Evolutionary conservation across 2,113 vertebrate species (phyloP), one percentile per base, ranked within the genome.

Genomic region (Muscicapa adusta): DNA sequence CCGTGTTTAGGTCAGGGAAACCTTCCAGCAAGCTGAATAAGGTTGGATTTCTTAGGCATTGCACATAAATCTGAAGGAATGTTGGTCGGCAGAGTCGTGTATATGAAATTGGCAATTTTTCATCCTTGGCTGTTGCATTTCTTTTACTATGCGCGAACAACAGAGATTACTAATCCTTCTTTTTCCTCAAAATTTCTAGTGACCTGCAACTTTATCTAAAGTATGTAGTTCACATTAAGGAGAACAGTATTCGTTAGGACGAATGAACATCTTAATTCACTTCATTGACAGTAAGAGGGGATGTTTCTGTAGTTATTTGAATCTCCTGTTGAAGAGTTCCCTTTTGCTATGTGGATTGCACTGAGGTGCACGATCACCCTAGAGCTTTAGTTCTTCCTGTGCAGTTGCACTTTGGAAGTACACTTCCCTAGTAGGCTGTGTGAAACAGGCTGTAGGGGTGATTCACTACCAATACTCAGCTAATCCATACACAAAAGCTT

Each of bases 121-220:
- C 67, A 93, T 83, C 67, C 56, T 73, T 83, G 84, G 60, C 45
- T 88, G 38, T 80, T 93, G 75, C 61, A 66, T 75, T 68, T 88
- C 56, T 88, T 91, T 70, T 85, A 51, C 47, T 31, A 0, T 23
- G 8, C 62, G 36, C 36, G 62, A n/a, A 70, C 31, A 45, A 67
- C 12, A 8, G 42, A 51, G n/a, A 63, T 83, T 34, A 61, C 51
- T 62, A 73, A 84, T 58, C 47, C 15, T 75, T 53, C 47, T 34
- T 77, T 60, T 36, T 66, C 47, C 53, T 88, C 72, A 63, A 25
- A 74, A 86, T 42, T 71, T 70, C 48, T 43, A 60, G 3, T 38
- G 50, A 53, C 36, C 36, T 81, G 34, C 73, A 79, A 47, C 33
- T 92, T 90, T 93, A 68, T 68, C 31, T 84, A 36, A 70, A 83